Evolutionary conservation across 2,888 invertebrate species (phyloP), one percentile per base, ranked within the genome.

Genomic region (Halictus quadricinctus): DNA sequence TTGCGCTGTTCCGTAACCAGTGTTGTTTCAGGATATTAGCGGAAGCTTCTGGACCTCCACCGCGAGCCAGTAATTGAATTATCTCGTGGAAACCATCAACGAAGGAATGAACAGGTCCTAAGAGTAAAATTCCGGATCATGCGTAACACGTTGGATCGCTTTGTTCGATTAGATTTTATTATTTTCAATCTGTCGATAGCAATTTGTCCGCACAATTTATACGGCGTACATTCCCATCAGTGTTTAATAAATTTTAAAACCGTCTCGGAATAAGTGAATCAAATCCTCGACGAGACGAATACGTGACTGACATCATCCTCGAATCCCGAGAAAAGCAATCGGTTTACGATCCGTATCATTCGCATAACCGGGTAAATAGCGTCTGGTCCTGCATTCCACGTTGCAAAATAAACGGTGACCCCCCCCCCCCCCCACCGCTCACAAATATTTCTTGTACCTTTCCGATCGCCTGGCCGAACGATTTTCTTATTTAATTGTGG

Each of bases 21-120:
- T 6, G 36, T 46, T 21, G 46, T 70, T 43, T 13, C 70, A 70
- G 70, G 70, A 70, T 70, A 70, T 70, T 70, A 70, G n/a, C 70
- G n/a, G 13, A 41, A 12, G n/a, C 43, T 70, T 43, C 13, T 21
- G 70, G 70, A 41, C 66, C 41, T 43, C 43, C 21, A 2, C 8
- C 66, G 66, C 36, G 29, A 66, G 43, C 43, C 13, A 21, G 36
- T 70, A 70, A 43, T 70, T 70, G 41, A 70, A 70, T 70, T 43
- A 70, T 41, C 41, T 21, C 43, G 4, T 41, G 41, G 70, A 41
- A 70, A 70, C 43, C 41, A 70, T 70, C 41, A n/a, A n/a, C n/a
- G 21, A 41, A n/a, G 43, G 43, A 6, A 21, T n/a, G n/a, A 43
- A 12, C n/a, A 70, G 12, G 70, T 15, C 7, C 29, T 15, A 18